Evolutionary conservation across 2,888 invertebrate species (phyloP).

Genomic region (Cylloceria caligata): DNA sequence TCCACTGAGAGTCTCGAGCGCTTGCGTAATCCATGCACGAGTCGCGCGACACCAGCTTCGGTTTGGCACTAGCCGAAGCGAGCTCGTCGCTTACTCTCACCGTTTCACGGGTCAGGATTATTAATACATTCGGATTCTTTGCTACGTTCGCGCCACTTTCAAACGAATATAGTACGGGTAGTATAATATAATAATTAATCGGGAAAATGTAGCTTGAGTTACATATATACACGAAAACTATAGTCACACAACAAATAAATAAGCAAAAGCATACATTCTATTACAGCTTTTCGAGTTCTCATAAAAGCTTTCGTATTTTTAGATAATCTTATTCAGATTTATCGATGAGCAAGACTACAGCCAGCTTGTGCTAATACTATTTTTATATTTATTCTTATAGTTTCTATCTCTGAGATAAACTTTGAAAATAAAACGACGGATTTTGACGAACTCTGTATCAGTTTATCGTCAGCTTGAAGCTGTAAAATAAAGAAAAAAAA

Average conservation of each 20-base stretch:
- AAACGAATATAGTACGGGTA: constrained; percentile 4
- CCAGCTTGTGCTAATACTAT: too few relatives aligned
- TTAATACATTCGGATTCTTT: constrained; percentile 37
- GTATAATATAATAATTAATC: constrained; percentile 17
- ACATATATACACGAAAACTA: background rate
- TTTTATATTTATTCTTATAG: background rate
- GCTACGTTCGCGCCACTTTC: constrained; percentile 6
- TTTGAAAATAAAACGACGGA: background rate
- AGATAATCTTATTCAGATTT: background rate
- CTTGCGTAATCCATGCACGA: constrained; percentile 59
- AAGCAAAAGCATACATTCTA: constrained; percentile 2
- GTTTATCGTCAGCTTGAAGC: background rate
- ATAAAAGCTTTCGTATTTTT: background rate
- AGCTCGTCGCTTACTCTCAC: constrained; percentile 30
- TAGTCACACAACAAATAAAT: background rate
- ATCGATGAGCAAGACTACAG: background rate
- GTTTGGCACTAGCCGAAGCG: constrained; percentile 20
- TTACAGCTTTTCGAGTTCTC: background rate
- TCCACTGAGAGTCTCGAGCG: constrained; percentile 21
- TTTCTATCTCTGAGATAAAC: background rate
- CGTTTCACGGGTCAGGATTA: constrained; percentile 15
- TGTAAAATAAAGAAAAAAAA: too few relatives aligned
- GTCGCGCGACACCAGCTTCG: constrained; percentile 2
- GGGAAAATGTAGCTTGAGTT: background rate
- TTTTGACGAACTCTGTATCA: background rate